Percentiles rank a stretch among this genome's conserved stretches.
Evolutionary conservation across 2,113 vertebrate species (phyloP).

Genomic region (Mus spicilegus): DNA sequence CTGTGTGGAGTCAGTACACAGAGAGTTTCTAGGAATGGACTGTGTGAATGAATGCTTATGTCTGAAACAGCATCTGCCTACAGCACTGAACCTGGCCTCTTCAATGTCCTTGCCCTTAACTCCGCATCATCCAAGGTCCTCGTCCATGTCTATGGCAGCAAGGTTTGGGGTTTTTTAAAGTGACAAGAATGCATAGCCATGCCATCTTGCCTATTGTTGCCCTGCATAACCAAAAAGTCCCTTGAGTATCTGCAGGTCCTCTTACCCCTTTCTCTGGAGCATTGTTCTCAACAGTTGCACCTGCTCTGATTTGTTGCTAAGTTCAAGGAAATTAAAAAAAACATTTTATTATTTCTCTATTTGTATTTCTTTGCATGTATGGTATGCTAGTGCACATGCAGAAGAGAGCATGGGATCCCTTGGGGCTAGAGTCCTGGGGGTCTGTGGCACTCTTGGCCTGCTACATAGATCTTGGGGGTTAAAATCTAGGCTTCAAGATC

Average conservation of each 20-base stretch:
- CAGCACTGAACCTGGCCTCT: neutral
- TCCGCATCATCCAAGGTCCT: rapidly evolving
- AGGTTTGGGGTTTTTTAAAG: neutral
- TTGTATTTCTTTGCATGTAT: no score
- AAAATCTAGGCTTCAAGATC: neutral
- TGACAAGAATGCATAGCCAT: neutral
- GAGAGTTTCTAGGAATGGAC: neutral
- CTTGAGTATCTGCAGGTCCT: neutral
- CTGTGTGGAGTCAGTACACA: neutral
- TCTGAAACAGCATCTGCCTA: no score
- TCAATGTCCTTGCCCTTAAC: no score
- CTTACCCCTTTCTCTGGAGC: no score
- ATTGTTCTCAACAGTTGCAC: no score
- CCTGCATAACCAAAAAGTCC: neutral
- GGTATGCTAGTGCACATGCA: neutral
- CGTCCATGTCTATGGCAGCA: rapidly evolving
- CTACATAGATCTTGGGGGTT: neutral
- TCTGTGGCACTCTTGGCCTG: neutral
- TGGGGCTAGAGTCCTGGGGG: neutral
- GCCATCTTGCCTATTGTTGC: neutral
- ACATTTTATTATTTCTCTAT: no score
- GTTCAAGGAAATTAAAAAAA: neutral
- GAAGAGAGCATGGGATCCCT: neutral
- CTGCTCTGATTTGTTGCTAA: neutral
- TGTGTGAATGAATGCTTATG: rapidly evolving